Base-by-base conservation (phyloP, 2,888 invertebrate genomes). In the Dicranocentrus wangi region DNA sequence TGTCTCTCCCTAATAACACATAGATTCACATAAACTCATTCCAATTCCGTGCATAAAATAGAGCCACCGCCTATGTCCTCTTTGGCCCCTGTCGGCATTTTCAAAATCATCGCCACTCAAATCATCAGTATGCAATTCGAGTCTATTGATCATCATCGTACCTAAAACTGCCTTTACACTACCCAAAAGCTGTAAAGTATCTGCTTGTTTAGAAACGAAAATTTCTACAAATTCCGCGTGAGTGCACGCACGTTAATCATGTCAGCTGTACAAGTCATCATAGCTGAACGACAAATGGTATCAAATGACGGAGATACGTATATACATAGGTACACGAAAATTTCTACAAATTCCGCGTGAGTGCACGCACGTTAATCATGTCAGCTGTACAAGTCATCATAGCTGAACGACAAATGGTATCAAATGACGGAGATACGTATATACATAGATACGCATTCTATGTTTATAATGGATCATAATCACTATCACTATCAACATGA, bases 21-120 rank as follows among this genome's bases (percentile, higher is more conserved):
- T n/a, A n/a, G n/a, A n/a, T n/a, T n/a, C n/a, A n/a, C 39, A 13
- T 66, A 55, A 75, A 66, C 75, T 75, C 75, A 66, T 75, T 75
- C 75, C 75, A 66, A 75, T 75, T 75, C 75, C 63, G 43, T 66
- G 75, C 75, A 75, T 75, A 75, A 75, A 75, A 75, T 58, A 27
- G 66, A 75, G 75, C 55, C 75, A 75, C 75, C 75, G 75, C 75
- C 75, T 73, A 25, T 63, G 73, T 65, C 63, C 73, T 53, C 25
- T 55, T 55, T 66, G 25, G 7, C 75, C 66, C 28, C 39, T 75
- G 75, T 75, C 75, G 75, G 75, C 66, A 28, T 75, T 75, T 75
- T 65, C 42, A 43, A 75, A 75, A 75, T 53, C 23, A 70, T 28
- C n/a, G 10, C n/a, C 25, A 25, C n/a, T 10, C 47, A 15, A 5